These are phyloP conservation scores for Drosophila sechellia DNA, from an alignment of 1,140 invertebrate species.

Conservation along the genomic window DNA sequence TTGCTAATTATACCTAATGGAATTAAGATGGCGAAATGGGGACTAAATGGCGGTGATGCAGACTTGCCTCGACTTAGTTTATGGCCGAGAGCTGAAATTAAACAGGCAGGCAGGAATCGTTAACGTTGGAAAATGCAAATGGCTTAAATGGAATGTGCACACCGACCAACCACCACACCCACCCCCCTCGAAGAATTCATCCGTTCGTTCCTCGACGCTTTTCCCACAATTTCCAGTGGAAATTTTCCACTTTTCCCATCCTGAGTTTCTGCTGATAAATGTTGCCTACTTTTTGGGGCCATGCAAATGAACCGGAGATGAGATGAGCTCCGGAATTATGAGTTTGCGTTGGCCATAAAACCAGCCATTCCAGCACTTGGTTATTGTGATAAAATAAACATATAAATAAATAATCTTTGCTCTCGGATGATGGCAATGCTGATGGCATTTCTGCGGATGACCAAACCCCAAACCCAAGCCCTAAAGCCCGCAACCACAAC, in stretches of 20 bases:
- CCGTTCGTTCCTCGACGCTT: background rate
- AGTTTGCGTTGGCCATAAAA: conserved; percentile 23
- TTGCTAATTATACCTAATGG: conserved; percentile 6
- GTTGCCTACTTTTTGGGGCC: conserved; percentile 54
- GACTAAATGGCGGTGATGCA: background rate
- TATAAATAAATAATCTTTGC: conserved; percentile 69
- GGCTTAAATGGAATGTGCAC: conserved; percentile 50
- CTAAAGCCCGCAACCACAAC: conserved; percentile 27
- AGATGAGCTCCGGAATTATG: conserved; percentile 63
- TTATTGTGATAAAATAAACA: conserved; percentile 54
- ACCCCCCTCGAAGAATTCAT: background rate
- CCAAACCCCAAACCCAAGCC: background rate
- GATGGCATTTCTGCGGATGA: conserved; percentile 55
- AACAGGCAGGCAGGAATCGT: conserved; percentile 33
- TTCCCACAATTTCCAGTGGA: background rate
- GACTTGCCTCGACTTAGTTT: conserved; percentile 2
- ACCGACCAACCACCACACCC: background rate
- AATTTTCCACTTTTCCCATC: background rate
- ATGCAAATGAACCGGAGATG: conserved; percentile 61
- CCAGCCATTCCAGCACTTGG: conserved; percentile 2
- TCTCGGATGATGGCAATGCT: background rate
- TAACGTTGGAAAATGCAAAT: conserved; percentile 59
- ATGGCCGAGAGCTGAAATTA: conserved; percentile 33
- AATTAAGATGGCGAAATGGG: background rate
- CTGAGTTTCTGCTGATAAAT: conserved; percentile 40